Evolutionary conservation across 2,888 invertebrate genomes (phyloP).

Genomic region (Zaprionus lineosus): DNA sequence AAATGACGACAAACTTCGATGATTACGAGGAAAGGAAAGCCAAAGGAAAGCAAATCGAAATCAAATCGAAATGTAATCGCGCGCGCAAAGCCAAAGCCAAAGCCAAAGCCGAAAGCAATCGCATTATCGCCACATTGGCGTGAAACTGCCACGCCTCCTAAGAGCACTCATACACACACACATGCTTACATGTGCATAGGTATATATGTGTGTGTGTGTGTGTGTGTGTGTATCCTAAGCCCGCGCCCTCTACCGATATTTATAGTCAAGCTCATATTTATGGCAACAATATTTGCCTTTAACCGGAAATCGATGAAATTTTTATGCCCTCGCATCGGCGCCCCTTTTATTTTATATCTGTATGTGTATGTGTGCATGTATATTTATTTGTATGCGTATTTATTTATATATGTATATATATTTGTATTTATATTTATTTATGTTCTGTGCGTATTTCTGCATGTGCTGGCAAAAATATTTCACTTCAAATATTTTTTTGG

Average conservation of each 20-base stretch:
- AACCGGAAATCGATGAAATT: slow-evolving; percentile 79
- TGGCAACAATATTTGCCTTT: slow-evolving; percentile 76
- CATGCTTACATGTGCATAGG: too few relatives aligned
- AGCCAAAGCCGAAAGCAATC: slow-evolving; percentile 69
- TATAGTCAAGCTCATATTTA: slow-evolving; percentile 78
- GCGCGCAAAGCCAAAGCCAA: slow-evolving; percentile 57
- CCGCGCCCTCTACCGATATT: slow-evolving; percentile 46
- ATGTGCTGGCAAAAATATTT: slow-evolving; percentile 50
- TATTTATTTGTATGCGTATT: too few relatives aligned
- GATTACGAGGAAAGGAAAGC: slow-evolving; percentile 41
- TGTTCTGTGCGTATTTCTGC: slow-evolving; percentile 51
- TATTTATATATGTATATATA: too few relatives aligned
- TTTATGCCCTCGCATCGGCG: slow-evolving; percentile 64
- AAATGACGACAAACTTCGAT: slow-evolving; percentile 28
- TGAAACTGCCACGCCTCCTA: slow-evolving; percentile 68
- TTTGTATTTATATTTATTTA: slow-evolving; percentile 32
- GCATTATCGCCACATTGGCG: slow-evolving; percentile 76
- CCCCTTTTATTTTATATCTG: slow-evolving; percentile 65
- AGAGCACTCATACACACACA: slow-evolving; percentile 4
- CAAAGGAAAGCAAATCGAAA: slow-evolving; percentile 63
- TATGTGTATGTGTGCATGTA: too few relatives aligned
- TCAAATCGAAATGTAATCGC: slow-evolving; percentile 78
- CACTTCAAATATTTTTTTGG: slow-evolving; percentile 28
- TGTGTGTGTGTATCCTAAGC: too few relatives aligned
- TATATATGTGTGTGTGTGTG: too few relatives aligned